Evolutionary conservation across 1,140 invertebrate genomes (phyloP).

Genomic region (Grapholita molesta): DNA sequence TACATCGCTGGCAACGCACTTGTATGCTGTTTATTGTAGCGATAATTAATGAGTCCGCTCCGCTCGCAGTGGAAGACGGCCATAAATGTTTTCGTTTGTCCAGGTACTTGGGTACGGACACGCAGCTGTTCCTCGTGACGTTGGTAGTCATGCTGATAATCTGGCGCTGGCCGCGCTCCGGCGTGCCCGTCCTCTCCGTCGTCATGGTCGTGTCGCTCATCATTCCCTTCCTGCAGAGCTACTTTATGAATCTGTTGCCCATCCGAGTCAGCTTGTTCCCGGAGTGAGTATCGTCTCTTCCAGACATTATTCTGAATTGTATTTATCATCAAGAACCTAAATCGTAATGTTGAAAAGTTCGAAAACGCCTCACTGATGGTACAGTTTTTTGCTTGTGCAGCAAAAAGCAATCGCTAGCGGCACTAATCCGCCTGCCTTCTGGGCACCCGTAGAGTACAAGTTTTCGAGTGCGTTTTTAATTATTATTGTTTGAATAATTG

Average conservation of each 20-base stretch:
- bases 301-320: not conserved
- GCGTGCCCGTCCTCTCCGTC: slow-evolving; percentile 47
- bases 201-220: slow-evolving; percentile 63
- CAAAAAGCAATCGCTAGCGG: no score
- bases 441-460: no score
- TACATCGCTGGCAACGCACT: no score
- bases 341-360: no score
- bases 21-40: no score
- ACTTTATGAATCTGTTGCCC: slow-evolving; percentile 66
- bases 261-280: slow-evolving; percentile 65
- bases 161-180: slow-evolving; percentile 60
- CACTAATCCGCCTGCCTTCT: no score
- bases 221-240: slow-evolving; percentile 67
- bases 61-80: no score
- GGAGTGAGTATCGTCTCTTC: slow-evolving; percentile 48
- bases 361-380: no score
- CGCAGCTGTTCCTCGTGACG: slow-evolving; percentile 63
- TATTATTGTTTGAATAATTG: not conserved
- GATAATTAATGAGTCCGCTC: no score
- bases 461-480: no score
- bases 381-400: no score
- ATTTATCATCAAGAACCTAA: no score
- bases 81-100: not conserved
- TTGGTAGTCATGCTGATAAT: slow-evolving; percentile 61
- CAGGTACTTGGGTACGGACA: slow-evolving; percentile 70